Conservation (phyloP, 2,113 vertebrate genomes). For the Miniopterus natalensis region DNA sequence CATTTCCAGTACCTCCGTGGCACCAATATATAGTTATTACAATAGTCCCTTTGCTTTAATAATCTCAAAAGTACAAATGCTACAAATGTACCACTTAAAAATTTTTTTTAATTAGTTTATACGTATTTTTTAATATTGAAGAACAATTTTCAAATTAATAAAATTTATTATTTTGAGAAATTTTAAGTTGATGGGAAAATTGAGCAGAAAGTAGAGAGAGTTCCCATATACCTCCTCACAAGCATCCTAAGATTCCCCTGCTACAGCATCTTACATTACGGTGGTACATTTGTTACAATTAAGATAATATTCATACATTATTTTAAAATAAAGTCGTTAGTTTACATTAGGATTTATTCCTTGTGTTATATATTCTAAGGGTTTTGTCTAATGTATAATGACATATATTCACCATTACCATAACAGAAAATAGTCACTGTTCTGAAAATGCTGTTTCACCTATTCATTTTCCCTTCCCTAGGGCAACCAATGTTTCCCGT, state of each 20-base stretch:
- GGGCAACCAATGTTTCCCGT: neutral
- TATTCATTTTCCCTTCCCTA: neutral
- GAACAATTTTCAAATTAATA: neutral
- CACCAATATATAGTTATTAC: neutral
- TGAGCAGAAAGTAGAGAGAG: neutral
- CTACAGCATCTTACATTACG: neutral
- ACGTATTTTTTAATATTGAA: neutral
- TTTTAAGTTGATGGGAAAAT: neutral
- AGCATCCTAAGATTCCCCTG: neutral
- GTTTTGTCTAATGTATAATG: neutral
- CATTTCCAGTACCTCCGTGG: neutral
- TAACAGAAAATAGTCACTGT: neutral
- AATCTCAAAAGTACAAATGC: neutral
- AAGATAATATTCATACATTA: neutral
- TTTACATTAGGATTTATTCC: neutral
- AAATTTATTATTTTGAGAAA: neutral
- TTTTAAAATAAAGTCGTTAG: neutral
- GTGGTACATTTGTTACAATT: neutral
- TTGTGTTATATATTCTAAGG: neutral
- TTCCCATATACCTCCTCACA: neutral
- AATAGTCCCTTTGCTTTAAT: neutral
- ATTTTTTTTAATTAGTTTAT: neutral
- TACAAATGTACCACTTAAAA: neutral
- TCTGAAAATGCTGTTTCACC: neutral
- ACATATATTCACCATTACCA: neutral